phyloP scores from a whole-genome alignment of 2,888 invertebrate genomes.

The Tenthredo notha region DNA sequence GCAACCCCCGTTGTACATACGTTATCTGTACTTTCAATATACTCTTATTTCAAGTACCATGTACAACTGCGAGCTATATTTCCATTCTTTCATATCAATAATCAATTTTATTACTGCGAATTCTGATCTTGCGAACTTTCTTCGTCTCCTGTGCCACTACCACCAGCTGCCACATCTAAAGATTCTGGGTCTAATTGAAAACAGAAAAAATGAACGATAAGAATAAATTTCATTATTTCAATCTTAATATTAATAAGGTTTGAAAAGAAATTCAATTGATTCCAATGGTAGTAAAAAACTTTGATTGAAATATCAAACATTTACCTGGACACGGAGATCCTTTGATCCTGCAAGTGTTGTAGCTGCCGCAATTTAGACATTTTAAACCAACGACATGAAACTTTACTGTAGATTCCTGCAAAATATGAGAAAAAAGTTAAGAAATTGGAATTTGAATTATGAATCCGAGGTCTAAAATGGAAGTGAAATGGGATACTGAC shows the following conservation, averaged over 20 bases:
- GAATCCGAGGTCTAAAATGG: neutral
- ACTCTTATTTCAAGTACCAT: constrained; percentile 7
- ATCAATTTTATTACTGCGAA: constrained; percentile 58
- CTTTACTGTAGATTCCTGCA: constrained; percentile 88
- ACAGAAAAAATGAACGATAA: neutral
- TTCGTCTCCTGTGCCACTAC: constrained; percentile 67
- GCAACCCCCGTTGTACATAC: neutral
- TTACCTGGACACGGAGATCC: constrained; percentile 80
- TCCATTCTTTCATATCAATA: neutral
- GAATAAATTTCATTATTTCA: neutral
- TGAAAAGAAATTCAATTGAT: neutral
- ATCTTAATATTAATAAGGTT: neutral
- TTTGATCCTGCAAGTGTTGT: constrained; percentile 92
- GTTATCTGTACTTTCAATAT: neutral
- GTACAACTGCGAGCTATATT: constrained; percentile 17
- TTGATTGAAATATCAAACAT: neutral
- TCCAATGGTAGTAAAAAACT: neutral
- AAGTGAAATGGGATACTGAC: constrained; percentile 77
- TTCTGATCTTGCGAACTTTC: constrained; percentile 65
- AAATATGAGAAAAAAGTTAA: constrained; percentile 56
- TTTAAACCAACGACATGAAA: constrained; percentile 95
- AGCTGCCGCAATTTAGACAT: constrained; percentile 92
- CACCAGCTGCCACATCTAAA: constrained; percentile 68
- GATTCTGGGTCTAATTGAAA: constrained; percentile 67
- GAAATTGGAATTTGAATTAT: neutral